Evolutionary conservation across 2,888 invertebrate species (phyloP).

Genomic region (Chirona hameri): DNA sequence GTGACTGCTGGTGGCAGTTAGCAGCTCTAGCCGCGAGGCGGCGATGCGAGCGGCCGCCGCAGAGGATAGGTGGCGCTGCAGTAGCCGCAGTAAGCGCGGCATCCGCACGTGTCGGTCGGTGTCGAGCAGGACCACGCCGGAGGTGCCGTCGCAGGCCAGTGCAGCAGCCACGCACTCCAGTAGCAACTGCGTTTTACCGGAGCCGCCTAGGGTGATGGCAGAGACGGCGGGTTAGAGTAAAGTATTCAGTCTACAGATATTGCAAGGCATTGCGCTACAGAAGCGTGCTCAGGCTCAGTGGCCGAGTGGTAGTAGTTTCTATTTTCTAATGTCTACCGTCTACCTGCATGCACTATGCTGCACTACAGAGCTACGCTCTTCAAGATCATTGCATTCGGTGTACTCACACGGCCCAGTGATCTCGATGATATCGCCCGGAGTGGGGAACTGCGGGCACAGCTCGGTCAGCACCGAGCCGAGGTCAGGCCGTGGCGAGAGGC

Average conservation of each 20-base stretch:
- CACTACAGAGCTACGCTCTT: no score
- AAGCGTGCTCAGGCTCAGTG: no score
- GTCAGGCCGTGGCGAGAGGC: neutral
- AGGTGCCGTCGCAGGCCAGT: neutral
- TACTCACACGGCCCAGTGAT: neutral
- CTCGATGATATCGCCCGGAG: neutral
- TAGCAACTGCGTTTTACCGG: neutral
- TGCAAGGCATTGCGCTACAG: neutral
- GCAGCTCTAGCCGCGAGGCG: neutral
- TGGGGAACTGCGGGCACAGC: neutral
- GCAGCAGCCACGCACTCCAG: neutral
- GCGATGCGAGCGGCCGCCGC: neutral
- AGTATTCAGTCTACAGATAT: neutral
- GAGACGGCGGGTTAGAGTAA: neutral
- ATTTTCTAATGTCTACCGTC: no score
- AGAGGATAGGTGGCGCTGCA: neutral
- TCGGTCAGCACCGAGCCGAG: neutral
- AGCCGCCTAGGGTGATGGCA: neutral
- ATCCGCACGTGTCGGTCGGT: neutral
- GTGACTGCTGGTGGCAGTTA: slow-evolving; percentile 8
- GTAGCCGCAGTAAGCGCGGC: neutral
- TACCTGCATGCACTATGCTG: neutral
- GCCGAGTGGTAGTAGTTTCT: no score
- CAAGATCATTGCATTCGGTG: neutral
- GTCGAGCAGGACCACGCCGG: neutral